Evolutionary conservation across 2,888 invertebrate species (phyloP), one percentile per base, ranked within the genome.

Genomic region (Erpobdella octoculata): DNA sequence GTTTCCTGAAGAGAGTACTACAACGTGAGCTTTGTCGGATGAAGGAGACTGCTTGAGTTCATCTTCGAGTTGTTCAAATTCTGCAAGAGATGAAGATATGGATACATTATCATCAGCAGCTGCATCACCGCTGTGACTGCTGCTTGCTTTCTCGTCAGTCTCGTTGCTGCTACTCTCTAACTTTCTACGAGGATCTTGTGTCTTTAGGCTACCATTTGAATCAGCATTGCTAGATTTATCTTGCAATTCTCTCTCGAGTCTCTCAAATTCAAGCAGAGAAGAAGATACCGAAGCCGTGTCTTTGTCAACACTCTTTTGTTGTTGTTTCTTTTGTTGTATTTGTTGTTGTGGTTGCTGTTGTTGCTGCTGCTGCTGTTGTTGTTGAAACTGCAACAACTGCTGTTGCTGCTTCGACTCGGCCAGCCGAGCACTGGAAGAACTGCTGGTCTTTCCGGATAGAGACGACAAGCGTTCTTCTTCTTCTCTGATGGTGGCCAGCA

Each of bases 41-140:
- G 92, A 92, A 75, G 74, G 78, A 65, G 74, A 79, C 76, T 75
- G 79, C 81, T 59, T 80, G 79, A 94, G 88, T 0, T 91, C 90
- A 77, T 88, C 88, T 83, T 95, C 95, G 18, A 95, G 85, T 75
- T 89, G 89, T 85, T 95, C 95, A 85, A 95, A 95, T 81, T 95
- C 95, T 83, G 93, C 92, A 73, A 95, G 75, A 9, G 82, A 86
- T 6, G 94, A 94, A 76, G 90, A 92, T 83, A 94, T 89, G 0
- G 94, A 94, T 58, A 92, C 87, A 80, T 93, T 92, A 80, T 95
- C 94, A 21, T 72, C 75, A n/a, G 71, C 73, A 18, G 36, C 67
- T 31, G 33, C 71, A 8, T 38, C 64, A 8, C 48, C 38, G 36
- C 33, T 65, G 25, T 38, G 28, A 33, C 65, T 48, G 37, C 62